Base-by-base conservation (phyloP, 2,797 vertebrate genomes). In the Meriones psammophilus region DNA sequence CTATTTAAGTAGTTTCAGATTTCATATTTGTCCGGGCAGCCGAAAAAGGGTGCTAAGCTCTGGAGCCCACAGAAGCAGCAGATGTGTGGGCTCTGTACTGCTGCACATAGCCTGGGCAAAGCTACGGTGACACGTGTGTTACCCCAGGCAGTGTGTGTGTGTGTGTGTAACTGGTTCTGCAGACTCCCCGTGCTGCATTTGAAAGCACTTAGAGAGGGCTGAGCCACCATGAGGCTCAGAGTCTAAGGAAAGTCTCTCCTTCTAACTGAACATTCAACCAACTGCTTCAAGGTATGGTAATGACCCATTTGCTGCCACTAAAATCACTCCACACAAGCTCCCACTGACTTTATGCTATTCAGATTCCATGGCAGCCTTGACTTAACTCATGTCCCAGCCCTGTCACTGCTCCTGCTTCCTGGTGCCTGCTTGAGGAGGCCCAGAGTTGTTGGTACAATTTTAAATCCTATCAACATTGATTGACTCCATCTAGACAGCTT, bases 1-100 rank as follows among this genome's bases (percentile, higher is more conserved):
- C 39, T n/a, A 87, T 88, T 54, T 60, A 39, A n/a, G 56, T 62
- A 39, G 89, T 60, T 88, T 81, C 77, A 64, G 77, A 81, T n/a
- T 87, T 83, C 76, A 18, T n/a, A 54, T 46, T 50, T 69, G 5
- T 50, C 50, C 46, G 36, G 24, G 50, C 24, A 81, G 36, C 58
- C 92, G 22, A 30, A 50, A 74, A 9, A 39, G 80, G 58, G 5
- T 3, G 13, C 66, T 50, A 22, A 26, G 80, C 18, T 46, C 56
- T 39, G 39, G 42, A 6, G 5, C 76, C 18, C n/a, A 1, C 2
- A 0, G 4, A 12, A 42, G 58, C 39, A 56, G 74, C 7, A 33
- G 0, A 42, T 42, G 28, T 22, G 14, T 54, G 64, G 74, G 8
- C 62, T 39, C 73, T 36, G 36, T 54, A n/a, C 26, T 17, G 6